phyloP scores from a whole-genome alignment of 2,888 invertebrate species.

The Catocala nupta region DNA sequence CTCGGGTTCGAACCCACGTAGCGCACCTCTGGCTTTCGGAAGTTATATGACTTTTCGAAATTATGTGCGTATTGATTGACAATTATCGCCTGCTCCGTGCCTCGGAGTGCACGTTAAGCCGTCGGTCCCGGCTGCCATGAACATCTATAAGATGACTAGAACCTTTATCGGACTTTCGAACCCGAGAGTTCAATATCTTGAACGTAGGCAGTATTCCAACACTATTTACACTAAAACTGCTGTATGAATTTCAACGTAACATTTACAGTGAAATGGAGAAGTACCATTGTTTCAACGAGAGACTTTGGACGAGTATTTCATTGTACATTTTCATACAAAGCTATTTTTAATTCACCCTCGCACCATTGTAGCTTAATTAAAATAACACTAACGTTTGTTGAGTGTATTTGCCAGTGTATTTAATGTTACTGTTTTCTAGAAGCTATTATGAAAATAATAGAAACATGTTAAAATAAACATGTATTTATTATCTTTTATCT shows the following conservation, averaged over 20 bases:
- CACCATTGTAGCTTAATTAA: slow-evolving; percentile 7
- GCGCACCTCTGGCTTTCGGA: too few species aligned
- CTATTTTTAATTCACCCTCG: slow-evolving; percentile 6
- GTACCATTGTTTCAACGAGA: background rate
- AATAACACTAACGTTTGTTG: background rate
- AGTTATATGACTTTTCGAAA: too few species aligned
- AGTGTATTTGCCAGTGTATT: background rate
- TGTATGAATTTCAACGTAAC: background rate
- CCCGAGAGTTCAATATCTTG: too few species aligned
- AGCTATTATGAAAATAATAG: background rate
- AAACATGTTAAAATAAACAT: background rate
- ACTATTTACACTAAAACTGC: background rate
- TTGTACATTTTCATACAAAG: slow-evolving; percentile 2
- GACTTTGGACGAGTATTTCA: background rate
- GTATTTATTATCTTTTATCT: too few species aligned
- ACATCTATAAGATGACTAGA: too few species aligned
- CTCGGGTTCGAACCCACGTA: too few species aligned
- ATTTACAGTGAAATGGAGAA: background rate
- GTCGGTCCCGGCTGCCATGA: too few species aligned
- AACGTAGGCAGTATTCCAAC: too few species aligned
- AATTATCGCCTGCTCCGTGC: too few species aligned
- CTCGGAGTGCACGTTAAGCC: too few species aligned
- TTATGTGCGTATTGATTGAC: too few species aligned
- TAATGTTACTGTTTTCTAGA: background rate
- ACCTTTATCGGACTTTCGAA: too few species aligned